These are phyloP conservation scores for Pungitius pungitius DNA, from an alignment of 2,113 vertebrate species.

Conservation along the genomic window DNA sequence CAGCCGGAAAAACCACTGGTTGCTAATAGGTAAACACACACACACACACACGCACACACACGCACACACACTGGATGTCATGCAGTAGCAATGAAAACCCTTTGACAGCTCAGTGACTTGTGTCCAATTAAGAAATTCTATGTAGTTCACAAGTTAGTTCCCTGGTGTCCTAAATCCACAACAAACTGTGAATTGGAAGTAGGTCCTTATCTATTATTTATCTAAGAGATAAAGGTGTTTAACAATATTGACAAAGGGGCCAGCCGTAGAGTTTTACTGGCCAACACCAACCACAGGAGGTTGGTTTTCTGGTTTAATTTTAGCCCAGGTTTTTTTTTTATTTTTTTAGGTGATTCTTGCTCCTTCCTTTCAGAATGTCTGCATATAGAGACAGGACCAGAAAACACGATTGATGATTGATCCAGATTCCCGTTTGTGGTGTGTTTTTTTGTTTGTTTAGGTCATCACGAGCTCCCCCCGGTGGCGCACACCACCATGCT, in stretches of 20 bases:
- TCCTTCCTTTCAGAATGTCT: not conserved
- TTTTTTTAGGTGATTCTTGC: not conserved
- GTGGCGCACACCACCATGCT: constrained; percentile 94
- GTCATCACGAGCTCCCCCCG: constrained; percentile 92
- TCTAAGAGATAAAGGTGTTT: not conserved
- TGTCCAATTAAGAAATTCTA: not conserved
- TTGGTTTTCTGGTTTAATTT: not conserved
- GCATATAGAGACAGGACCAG: not conserved
- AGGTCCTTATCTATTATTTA: not conserved
- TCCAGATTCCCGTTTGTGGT: too few relatives aligned
- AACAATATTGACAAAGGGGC: not conserved
- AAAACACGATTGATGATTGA: not conserved
- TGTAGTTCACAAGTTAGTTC: not conserved
- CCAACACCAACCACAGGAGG: too few relatives aligned
- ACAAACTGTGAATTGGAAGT: not conserved
- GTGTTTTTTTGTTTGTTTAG: constrained; percentile 76
- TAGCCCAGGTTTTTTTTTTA: not conserved
- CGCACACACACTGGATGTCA: not conserved
- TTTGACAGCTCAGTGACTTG: not conserved
- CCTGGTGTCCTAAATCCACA: not conserved
- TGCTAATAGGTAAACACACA: constrained; percentile 87
- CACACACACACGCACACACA: constrained; percentile 5
- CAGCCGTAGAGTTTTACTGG: too few relatives aligned
- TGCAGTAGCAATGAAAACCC: not conserved
- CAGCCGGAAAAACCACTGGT: constrained; percentile 89